Evolutionary conservation across 2,888 invertebrate species (phyloP), one percentile per base, ranked within the genome.

Genomic region (Calameuta filiformis): DNA sequence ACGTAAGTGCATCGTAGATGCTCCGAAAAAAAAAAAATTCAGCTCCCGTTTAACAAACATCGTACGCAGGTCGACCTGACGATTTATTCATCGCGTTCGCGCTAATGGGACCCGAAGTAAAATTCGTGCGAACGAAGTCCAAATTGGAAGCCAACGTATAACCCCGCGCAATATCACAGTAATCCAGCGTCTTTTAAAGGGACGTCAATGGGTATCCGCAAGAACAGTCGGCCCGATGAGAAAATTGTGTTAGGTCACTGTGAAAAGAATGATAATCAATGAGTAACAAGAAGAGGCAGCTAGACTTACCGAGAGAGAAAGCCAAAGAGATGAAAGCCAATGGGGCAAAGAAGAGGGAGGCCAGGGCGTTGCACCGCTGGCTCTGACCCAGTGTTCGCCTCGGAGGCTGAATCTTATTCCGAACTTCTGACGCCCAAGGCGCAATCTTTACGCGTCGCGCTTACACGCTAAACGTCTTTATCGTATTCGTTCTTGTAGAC

Each of bases 301-400:
- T 30, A 71, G 71, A 71, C 12, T 15, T 3, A 71, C 12, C 2
- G 71, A 71, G 71, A 71, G 71, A 71, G 69, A 33, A 69, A 15
- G 75, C 31, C 1, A 30, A 69, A 35, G 73, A 35, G 35, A 75
- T 69, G 75, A 12, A 15, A 68, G 68, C n/a, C 40, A 35, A 56
- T 77, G 12, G 35, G 37, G 37, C 4, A 71, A 12, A 33, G 15
- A 34, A 31, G 76, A 75, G 78, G 40, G 77, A 77, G 76, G 69
- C 86, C 87, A 87, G 87, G 87, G 85, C 88, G 87, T 88, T 89
- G 89, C 88, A 89, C 89, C 85, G 86, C 83, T 87, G 80, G 81
- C 83, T 86, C 80, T 89, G 89, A 89, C 89, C 89, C 85, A 89
- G 86, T 89, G 86, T 86, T 83, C 83, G 83, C 83, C 79, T 80